These are phyloP conservation scores for Fregetta grallaria DNA, from an alignment of 2,113 vertebrate species.

Conservation along the genomic window DNA sequence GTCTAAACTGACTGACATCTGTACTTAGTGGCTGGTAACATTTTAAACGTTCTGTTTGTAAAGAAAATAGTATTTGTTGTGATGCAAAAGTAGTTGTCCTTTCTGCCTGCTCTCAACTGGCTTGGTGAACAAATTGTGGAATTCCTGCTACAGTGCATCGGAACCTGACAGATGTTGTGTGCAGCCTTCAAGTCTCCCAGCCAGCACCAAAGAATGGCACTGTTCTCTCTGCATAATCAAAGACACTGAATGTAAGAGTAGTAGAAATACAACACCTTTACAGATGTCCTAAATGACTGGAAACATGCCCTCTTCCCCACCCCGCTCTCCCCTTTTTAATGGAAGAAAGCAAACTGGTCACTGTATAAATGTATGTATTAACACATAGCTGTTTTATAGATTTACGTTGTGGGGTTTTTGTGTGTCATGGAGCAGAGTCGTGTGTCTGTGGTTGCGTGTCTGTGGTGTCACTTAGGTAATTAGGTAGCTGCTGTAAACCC, in stretches of 20 bases:
- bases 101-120: neutral
- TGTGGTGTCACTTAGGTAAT: neutral
- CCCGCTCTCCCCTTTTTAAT: neutral
- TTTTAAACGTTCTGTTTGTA: neutral
- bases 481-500: neutral
- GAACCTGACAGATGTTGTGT: neutral
- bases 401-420: neutral
- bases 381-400: neutral
- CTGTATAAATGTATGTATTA: neutral
- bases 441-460: neutral
- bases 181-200: neutral
- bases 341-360: neutral
- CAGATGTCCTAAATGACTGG: neutral
- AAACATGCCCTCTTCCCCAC: neutral
- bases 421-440: neutral
- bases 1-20: neutral
- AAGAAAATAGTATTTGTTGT: neutral
- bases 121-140: neutral
- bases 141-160: fast-evolving
- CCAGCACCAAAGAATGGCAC: neutral
- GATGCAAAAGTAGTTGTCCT: neutral
- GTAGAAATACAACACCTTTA: neutral
- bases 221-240: fast-evolving
- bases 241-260: neutral
- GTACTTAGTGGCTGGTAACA: neutral